A percentile compares a stretch with the other conserved stretches of the same genome.
These are phyloP conservation scores for Drosophila nannoptera DNA, from an alignment of 1,140 invertebrate genomes.

Conservation along the genomic window DNA sequence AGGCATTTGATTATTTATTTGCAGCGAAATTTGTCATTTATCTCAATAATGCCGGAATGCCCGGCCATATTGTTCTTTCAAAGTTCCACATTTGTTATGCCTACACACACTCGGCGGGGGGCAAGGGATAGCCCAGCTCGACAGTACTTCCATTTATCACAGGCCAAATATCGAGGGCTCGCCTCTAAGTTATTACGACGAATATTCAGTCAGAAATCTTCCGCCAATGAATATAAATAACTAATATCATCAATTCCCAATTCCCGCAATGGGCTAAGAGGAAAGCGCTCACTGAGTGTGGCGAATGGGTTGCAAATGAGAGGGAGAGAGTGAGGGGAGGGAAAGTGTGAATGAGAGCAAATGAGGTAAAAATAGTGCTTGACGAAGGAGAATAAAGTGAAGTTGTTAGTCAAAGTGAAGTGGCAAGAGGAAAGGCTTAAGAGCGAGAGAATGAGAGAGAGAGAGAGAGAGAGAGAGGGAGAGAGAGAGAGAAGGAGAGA, in stretches of 20 bases:
- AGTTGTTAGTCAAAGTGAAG: not conserved
- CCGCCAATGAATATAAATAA: constrained; percentile 37
- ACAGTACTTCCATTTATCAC: constrained; percentile 34
- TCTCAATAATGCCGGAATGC: constrained; percentile 38
- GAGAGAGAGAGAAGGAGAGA: not conserved
- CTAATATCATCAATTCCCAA: not conserved
- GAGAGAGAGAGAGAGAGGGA: not conserved
- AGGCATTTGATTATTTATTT: constrained; percentile 34
- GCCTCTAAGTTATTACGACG: constrained; percentile 19
- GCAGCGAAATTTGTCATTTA: constrained; percentile 34
- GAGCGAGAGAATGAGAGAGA: too few species aligned
- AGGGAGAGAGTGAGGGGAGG: not conserved
- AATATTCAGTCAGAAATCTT: constrained; percentile 23
- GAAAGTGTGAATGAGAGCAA: not conserved
- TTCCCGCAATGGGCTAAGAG: not conserved
- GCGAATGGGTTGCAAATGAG: not conserved
- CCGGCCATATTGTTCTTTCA: constrained; percentile 21
- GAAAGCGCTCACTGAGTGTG: not conserved
- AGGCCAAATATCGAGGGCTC: constrained; percentile 14
- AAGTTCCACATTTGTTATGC: constrained; percentile 13
- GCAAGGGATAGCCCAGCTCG: not conserved
- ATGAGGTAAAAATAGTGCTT: too few species aligned
- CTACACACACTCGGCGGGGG: not conserved
- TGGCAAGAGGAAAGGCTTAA: not conserved
- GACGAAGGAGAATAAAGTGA: not conserved